Evolutionary conservation across 1,140 invertebrate genomes (phyloP).

Genomic region (Anoplolepis gracilipes): DNA sequence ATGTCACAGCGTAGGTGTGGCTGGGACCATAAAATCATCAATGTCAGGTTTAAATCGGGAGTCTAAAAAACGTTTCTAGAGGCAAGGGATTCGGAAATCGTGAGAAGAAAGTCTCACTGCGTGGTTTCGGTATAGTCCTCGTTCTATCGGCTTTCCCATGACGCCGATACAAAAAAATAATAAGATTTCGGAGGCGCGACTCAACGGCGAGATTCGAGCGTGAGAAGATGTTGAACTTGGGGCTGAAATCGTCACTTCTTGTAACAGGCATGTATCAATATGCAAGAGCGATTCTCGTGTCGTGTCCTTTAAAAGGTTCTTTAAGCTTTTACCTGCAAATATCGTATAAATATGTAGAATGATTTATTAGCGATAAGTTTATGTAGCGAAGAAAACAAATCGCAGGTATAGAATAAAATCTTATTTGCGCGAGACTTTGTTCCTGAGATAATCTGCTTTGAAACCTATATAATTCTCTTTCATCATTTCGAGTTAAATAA

Average conservation of each 20-base stretch:
- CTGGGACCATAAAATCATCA: constrained; percentile 37
- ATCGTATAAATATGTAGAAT: not conserved
- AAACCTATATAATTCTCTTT: not conserved
- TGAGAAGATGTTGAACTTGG: constrained; percentile 79
- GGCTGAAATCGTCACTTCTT: constrained; percentile 66
- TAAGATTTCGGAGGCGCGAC: constrained; percentile 66
- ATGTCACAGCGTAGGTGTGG: not conserved
- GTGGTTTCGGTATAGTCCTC: constrained; percentile 17
- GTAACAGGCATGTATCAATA: constrained; percentile 74
- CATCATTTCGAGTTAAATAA: not conserved
- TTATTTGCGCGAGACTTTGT: not conserved
- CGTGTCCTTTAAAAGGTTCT: constrained; percentile 37
- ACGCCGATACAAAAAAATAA: constrained; percentile 67
- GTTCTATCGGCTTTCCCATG: constrained; percentile 64
- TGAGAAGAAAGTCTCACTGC: constrained; percentile 61
- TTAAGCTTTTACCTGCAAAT: not conserved
- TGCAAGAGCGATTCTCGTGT: not conserved
- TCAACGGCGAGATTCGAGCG: constrained; percentile 64
- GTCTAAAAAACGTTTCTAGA: not conserved
- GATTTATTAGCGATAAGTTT: not conserved
- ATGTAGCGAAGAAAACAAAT: not conserved
- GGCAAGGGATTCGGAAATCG: constrained; percentile 69
- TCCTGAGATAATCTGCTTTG: not conserved
- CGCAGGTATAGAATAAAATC: not conserved
- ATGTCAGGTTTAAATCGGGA: constrained; percentile 18